These are phyloP conservation scores for Philaethria dido DNA, from an alignment of 2,888 invertebrate species.

Conservation along the genomic window DNA sequence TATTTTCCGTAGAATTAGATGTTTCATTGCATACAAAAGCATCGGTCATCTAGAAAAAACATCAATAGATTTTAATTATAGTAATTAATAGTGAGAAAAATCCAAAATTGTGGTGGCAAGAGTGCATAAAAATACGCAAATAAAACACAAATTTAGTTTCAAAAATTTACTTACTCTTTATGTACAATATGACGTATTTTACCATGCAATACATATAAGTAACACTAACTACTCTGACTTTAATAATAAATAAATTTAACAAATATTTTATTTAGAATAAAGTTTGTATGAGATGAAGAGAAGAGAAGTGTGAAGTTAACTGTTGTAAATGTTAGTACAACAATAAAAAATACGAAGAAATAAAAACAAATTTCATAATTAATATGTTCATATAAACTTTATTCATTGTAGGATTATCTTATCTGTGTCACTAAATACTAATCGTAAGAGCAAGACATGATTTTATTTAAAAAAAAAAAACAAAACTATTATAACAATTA, in stretches of 20 bases:
- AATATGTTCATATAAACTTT: constrained; percentile 4
- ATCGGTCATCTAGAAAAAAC: constrained; percentile 63
- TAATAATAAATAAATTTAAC: constrained; percentile 39
- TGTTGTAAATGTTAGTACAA: background rate
- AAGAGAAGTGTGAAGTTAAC: background rate
- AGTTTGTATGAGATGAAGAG: constrained; percentile 23
- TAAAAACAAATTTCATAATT: background rate
- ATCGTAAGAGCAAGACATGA: constrained; percentile 10
- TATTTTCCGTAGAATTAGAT: constrained; percentile 34
- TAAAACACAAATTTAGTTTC: constrained; percentile 30
- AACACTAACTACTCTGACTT: constrained; percentile 31
- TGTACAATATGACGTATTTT: constrained; percentile 36
- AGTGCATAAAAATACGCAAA: constrained; percentile 10
- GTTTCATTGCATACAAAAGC: constrained; percentile 54
- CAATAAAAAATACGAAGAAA: too few relatives aligned
- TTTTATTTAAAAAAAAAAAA: background rate
- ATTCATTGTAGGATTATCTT: background rate
- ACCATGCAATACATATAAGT: constrained; percentile 35
- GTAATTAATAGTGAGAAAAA: too few relatives aligned
- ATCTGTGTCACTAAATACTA: constrained; percentile 6
- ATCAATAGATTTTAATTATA: constrained; percentile 1
- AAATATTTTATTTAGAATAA: constrained; percentile 36
- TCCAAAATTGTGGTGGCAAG: background rate
- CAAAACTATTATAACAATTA: background rate
- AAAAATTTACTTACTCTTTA: constrained; percentile 33